Conservation (phyloP, 1,140 invertebrate species). For the Diabrotica undecimpunctata region DNA sequence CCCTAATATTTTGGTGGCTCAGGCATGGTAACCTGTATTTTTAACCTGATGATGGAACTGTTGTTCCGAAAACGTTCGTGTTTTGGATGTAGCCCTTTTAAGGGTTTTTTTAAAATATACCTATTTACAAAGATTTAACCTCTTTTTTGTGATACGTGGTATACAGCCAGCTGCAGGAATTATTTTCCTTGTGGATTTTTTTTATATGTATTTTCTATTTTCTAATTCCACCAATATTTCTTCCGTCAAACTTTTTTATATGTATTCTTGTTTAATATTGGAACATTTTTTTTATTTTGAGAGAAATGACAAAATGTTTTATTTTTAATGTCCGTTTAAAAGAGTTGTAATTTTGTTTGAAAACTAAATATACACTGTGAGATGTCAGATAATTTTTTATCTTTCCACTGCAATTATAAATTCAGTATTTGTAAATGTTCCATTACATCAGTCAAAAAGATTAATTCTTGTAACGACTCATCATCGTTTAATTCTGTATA, state of each 20-base stretch:
- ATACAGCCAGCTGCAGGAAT: too few species aligned
- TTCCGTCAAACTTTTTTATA: too few species aligned
- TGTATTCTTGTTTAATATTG: conserved; percentile 35
- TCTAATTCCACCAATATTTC: not conserved
- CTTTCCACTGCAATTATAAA: conserved; percentile 27
- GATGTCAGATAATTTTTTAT: conserved; percentile 27
- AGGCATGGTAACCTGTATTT: too few species aligned
- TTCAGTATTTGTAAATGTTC: conserved; percentile 32
- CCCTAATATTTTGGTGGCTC: too few species aligned
- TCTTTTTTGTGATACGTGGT: too few species aligned
- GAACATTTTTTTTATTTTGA: conserved; percentile 36
- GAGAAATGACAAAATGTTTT: conserved; percentile 31
- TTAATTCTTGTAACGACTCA: conserved; percentile 31
- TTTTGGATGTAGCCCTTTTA: too few species aligned
- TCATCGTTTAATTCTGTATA: conserved; percentile 28
- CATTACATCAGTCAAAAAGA: conserved; percentile 31
- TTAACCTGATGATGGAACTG: too few species aligned
- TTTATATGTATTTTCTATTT: too few species aligned
- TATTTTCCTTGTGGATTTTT: too few species aligned
- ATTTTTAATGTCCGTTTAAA: conserved; percentile 28
- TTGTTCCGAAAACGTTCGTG: too few species aligned
- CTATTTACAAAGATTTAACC: too few species aligned
- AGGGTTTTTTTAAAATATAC: too few species aligned
- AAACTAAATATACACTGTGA: conserved; percentile 25
- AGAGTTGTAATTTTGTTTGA: conserved; percentile 24